Conservation (phyloP, 92 coral and sea anemone genomes). For the Hydrozoanthus gracilis region DNA sequence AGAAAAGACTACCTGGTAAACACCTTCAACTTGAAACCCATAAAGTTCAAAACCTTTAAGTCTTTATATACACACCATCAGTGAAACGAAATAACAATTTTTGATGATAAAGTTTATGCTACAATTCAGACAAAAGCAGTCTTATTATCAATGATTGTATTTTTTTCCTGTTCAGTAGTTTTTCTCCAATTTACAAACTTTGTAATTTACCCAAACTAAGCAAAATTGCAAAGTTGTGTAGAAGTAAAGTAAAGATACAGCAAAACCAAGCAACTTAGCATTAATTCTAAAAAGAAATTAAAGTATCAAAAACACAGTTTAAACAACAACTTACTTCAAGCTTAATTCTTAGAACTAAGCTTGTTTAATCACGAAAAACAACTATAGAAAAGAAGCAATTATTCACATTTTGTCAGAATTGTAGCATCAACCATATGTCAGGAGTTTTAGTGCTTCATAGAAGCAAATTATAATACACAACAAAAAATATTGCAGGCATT, state of each 20-base stretch:
- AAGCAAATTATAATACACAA: conserved; percentile 39
- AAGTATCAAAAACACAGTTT: neutral
- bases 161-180: neutral
- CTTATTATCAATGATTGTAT: neutral
- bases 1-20: neutral
- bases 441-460: conserved; percentile 42
- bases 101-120: neutral
- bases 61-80: conserved; percentile 21
- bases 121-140: conserved; percentile 23
- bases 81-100: neutral
- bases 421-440: neutral
- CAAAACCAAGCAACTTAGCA: too few species aligned
- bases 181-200: neutral
- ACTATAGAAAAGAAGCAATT: neutral
- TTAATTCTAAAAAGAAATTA: too few species aligned
- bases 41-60: conserved; percentile 17
- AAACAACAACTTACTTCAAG: neutral
- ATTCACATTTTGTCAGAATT: neutral
- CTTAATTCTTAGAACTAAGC: neutral
- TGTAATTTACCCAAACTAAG: neutral
- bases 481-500: conserved; percentile 20
- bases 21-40: conserved; percentile 24
- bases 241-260: too few species aligned
- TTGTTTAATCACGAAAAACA: neutral
- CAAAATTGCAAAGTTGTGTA: too few species aligned